Percentiles rank a stretch among this genome's conserved stretches.
These are phyloP conservation scores for human DNA, from an alignment of 2,113 vertebrate species.

Conservation along the genomic window GRCh38 chr4:13532001-13532500, in stretches of 20 bases:
- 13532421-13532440: neutral
- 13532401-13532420: neutral
- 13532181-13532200: neutral
- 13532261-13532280: neutral
- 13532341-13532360: neutral
- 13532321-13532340: neutral
- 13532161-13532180: neutral
- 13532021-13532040: neutral
- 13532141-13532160: neutral
- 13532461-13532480: neutral
- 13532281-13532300: neutral
- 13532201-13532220: neutral
- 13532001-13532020: fast-evolving
- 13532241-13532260: neutral
- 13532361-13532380: neutral
- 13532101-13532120: neutral
- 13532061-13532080: neutral
- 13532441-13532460: neutral
- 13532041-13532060: fast-evolving
- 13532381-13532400: neutral
- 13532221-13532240: neutral
- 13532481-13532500: neutral
- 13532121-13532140: fast-evolving
- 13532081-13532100: neutral
- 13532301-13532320: neutral